A percentile compares a stretch with the other conserved stretches of the same genome.
Conservation (phyloP, 2,888 invertebrate species). For the Siphonodentalium dalli region DNA sequence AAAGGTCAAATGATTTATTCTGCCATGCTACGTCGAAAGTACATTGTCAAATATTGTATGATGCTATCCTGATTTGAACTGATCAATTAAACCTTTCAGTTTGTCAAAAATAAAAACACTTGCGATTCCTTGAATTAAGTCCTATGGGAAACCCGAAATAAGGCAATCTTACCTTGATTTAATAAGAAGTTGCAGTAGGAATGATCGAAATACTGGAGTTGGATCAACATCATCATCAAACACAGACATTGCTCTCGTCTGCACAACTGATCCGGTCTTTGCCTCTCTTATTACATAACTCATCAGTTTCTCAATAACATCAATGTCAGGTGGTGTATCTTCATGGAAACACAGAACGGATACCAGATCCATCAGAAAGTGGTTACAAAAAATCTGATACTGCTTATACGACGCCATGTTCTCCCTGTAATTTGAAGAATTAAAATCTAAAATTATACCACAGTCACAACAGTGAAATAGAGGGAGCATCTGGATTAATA, state of each 20-base stretch:
- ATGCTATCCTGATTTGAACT: too few species aligned
- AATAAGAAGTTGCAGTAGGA: slow-evolving; percentile 48
- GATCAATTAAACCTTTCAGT: too few species aligned
- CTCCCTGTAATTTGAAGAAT: slow-evolving; percentile 1
- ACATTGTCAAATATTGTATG: too few species aligned
- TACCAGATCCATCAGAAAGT: slow-evolving; percentile 18
- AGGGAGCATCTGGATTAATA: too few species aligned
- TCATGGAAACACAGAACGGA: slow-evolving; percentile 26
- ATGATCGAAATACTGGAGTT: slow-evolving; percentile 52
- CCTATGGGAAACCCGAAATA: neutral
- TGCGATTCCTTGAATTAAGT: neutral
- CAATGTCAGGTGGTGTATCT: slow-evolving; percentile 15
- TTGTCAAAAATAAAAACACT: too few species aligned
- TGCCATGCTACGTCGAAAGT: too few species aligned
- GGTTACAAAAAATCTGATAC: slow-evolving; percentile 21
- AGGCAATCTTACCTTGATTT: slow-evolving; percentile 34
- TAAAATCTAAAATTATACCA: neutral
- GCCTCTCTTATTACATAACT: slow-evolving; percentile 16
- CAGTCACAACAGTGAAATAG: too few species aligned
- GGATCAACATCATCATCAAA: slow-evolving; percentile 45
- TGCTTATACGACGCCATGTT: slow-evolving; percentile 9
- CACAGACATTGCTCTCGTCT: slow-evolving; percentile 36
- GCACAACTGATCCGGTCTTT: neutral
- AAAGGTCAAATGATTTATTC: too few species aligned
- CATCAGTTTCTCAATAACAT: slow-evolving; percentile 17